Evolutionary conservation across 2,113 vertebrate genomes (phyloP), one percentile per base, ranked within the genome.

Genomic region (Puntigrus tetrazona): DNA sequence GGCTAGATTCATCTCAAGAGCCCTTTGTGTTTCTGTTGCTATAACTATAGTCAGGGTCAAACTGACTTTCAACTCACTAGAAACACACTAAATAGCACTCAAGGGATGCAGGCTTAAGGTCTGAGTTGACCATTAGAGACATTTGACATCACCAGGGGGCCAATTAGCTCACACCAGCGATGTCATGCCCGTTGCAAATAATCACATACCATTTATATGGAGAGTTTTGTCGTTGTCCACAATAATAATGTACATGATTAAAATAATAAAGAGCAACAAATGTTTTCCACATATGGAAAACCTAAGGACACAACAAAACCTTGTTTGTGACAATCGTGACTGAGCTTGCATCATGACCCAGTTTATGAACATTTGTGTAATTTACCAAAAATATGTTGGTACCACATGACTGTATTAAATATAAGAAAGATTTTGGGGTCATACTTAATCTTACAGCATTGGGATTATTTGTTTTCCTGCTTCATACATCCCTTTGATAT

Each of bases 1-100:
- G 65, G 31, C 65, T 69, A 70, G n/a, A 43, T 41, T 25, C 0
- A 25, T 45, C 70, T 27, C 38, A 45, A 73, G 70, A 38, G 38
- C 70, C 11, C 10, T 27, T 1, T 43, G 3, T 7, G n/a, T 73
- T 13, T 73, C 20, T 25, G 57, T 27, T 61, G 57, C 57, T 27
- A 5, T 61, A 61, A 59, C 57, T 61, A 61, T 61, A 61, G n/a
- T 73, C 38, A 73, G 38, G 69, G 69, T 73, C 69, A 43, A 43
- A 22, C 38, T 14, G 9, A 14, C 10, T 43, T 55, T 55, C 52
- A 73, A n/a, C n/a, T 73, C 0, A 10, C 2, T 25, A 41, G 13
- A 73, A 73, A 25, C 36, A 43, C 22, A 22, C 10, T 38, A 73
- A 73, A 73, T 73, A 43, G 70, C 38, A 73, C 70, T 43, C 70